These are phyloP conservation scores for Drosophila merina DNA, from an alignment of 2,888 invertebrate genomes.

Conservation along the genomic window DNA sequence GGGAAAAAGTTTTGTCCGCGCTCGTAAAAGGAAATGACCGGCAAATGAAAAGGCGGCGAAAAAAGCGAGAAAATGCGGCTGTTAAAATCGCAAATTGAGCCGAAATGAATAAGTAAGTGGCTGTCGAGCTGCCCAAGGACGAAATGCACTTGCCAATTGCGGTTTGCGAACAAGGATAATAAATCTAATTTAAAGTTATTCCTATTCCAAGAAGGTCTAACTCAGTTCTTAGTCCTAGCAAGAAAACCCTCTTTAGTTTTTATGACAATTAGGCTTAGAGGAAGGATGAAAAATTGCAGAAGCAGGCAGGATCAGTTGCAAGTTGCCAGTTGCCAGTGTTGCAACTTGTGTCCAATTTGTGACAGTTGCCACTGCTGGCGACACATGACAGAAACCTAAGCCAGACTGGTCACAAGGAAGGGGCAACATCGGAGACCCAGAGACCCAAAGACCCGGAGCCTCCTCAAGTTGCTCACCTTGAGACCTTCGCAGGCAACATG, in stretches of 20 bases:
- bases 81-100: constrained; percentile 37
- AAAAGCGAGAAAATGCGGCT: constrained; percentile 29
- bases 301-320: constrained; percentile 12
- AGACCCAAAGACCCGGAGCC: no score
- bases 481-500: constrained; percentile 28
- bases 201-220: no score
- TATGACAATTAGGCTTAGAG: constrained; percentile 36
- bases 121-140: background rate
- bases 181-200: background rate
- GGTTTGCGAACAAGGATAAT: background rate
- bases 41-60: constrained; percentile 33
- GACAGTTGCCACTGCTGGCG: constrained; percentile 22
- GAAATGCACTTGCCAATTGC: background rate
- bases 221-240: no score
- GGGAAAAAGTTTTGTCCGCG: constrained; percentile 29
- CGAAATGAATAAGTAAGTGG: constrained; percentile 41
- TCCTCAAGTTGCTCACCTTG: constrained; percentile 45
- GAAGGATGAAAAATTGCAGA: background rate
- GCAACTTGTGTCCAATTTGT: constrained; percentile 36
- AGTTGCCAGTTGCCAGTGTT: background rate
- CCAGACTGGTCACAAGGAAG: background rate
- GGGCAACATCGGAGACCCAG: no score
- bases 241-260: background rate
- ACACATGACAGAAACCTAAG: constrained; percentile 33
- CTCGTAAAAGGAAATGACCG: constrained; percentile 38